Base-by-base conservation (phyloP, 2,888 invertebrate species). In the Macrophya annulata region DNA sequence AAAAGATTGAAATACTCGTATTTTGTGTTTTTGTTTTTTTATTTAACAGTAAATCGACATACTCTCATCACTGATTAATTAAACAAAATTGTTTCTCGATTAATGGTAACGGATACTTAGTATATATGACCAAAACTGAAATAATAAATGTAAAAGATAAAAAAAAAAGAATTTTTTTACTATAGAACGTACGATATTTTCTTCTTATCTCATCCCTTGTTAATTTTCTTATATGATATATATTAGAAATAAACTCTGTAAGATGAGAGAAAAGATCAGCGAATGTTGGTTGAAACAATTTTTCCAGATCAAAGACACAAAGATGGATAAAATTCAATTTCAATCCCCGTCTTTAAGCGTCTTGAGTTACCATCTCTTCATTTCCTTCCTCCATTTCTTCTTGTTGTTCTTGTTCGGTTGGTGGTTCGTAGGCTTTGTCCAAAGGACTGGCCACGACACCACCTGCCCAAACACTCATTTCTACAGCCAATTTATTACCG, bases 381-480 rank as follows among this genome's bases (percentile, higher is more conserved):
- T 96, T 96, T 86, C 94, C 95, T 85, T 96, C 96, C 48, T 95
- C 96, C 88, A 96, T 96, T 15, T 96, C 96, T 71, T 97, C 97
- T 48, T 96, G 96, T 84, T 96, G 96, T 89, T 97, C 97, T 51
- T 94, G 94, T 37, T 96, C 95, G 43, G 95, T 95, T 0, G 96
- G 96, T 90, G 97, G 97, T 89, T 98, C 98, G 93, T 99, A 99
- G 0, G 99, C 99, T 87, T 97, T 97, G 87, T 98, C 98, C n/a
- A 99, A 94, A 0, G 99, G 99, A 0, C 98, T 98, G 0, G 99
- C 98, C 0, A 99, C 98, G 1, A 99, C 98, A 1, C 93, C 93
- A 0, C 99, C 99, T 91, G 99, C 97, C 98, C 99, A 99, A 25
- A 99, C 98, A 0, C 98, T 98, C 96, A 99, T 98, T 94, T 99